A percentile compares a stretch with the other conserved stretches of the same genome.
phyloP scores from a whole-genome alignment of 53 echinoderm and acorn worm genomes.

The Arbacia lixula region DNA sequence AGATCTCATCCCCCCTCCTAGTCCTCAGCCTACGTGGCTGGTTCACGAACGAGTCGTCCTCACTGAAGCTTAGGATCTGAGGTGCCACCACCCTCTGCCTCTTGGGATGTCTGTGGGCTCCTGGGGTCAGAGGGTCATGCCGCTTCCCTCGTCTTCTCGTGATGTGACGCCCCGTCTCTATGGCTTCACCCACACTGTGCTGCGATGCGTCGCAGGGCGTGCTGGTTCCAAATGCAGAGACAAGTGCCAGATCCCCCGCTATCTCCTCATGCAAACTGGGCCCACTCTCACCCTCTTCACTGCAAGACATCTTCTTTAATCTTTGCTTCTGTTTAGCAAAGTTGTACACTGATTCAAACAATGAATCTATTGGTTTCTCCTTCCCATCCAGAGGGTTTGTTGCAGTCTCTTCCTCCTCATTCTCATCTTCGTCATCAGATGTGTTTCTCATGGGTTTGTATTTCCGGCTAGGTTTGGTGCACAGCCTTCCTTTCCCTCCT shows the following conservation, averaged over 20 bases:
- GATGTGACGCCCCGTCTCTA: not conserved
- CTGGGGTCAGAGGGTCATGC: not conserved
- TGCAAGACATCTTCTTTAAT: not conserved
- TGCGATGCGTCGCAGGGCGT: conserved; percentile 20
- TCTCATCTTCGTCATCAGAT: not conserved
- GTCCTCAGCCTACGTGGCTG: conserved; percentile 9
- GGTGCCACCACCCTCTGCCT: not conserved
- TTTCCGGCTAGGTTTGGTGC: conserved; percentile 48
- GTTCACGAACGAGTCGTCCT: conserved; percentile 2
- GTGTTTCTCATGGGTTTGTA: no score
- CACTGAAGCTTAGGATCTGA: conserved; percentile 10
- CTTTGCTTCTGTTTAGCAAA: conserved; percentile 16
- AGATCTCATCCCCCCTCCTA: not conserved
- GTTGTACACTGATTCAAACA: conserved; percentile 17
- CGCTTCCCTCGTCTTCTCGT: conserved; percentile 19
- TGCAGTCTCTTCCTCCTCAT: not conserved
- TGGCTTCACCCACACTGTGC: not conserved
- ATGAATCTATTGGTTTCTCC: conserved; percentile 1
- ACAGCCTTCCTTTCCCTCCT: conserved; percentile 32
- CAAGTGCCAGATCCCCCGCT: not conserved
- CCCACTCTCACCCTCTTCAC: not conserved
- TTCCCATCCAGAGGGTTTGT: not conserved
- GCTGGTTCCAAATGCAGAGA: conserved; percentile 5
- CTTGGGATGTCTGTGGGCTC: not conserved
- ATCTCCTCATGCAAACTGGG: not conserved